Percentiles rank a stretch among this genome's conserved stretches.
Conservation (phyloP, 2,113 vertebrate species). For the Ceuthmochares aereus region DNA sequence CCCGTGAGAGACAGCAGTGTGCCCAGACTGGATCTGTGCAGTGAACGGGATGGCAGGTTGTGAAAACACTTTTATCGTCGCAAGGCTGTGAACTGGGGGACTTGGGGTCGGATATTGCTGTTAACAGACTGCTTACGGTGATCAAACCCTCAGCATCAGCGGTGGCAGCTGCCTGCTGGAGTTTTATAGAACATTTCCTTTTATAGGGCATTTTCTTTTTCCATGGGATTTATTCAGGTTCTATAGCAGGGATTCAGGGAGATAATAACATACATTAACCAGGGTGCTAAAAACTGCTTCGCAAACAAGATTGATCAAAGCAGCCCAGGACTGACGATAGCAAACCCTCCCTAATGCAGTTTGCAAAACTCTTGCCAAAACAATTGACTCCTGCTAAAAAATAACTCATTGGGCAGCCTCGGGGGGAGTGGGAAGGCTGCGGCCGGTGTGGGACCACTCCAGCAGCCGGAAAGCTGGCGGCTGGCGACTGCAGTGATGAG, state of each 20-base stretch:
- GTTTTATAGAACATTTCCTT: conserved; percentile 11
- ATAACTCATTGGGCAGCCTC: not conserved
- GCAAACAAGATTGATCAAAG: conserved; percentile 53
- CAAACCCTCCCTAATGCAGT: not conserved
- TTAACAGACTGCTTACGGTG: not conserved
- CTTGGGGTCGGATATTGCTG: not conserved
- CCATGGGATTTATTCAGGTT: not conserved
- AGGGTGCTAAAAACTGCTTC: conserved; percentile 11
- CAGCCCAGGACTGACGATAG: not conserved
- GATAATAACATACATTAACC: conserved; percentile 32
- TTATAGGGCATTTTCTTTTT: conserved; percentile 36
- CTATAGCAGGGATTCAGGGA: conserved; percentile 49
- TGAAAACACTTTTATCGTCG: not conserved
- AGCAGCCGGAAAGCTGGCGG: not conserved
- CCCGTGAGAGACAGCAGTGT: not conserved
- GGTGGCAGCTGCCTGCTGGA: not conserved
- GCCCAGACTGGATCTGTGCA: not conserved
- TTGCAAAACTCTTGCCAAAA: conserved; percentile 30
- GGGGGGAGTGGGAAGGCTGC: not conserved
- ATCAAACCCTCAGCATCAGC: not conserved
- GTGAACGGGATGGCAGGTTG: not conserved
- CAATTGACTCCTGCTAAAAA: not conserved
- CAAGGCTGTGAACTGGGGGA: not conserved
- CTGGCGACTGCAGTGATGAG: not conserved
- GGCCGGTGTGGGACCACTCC: accelerated